Evolutionary conservation across 2,113 vertebrate species (phyloP).

Genomic region (Cephalopholis sonnerati): DNA sequence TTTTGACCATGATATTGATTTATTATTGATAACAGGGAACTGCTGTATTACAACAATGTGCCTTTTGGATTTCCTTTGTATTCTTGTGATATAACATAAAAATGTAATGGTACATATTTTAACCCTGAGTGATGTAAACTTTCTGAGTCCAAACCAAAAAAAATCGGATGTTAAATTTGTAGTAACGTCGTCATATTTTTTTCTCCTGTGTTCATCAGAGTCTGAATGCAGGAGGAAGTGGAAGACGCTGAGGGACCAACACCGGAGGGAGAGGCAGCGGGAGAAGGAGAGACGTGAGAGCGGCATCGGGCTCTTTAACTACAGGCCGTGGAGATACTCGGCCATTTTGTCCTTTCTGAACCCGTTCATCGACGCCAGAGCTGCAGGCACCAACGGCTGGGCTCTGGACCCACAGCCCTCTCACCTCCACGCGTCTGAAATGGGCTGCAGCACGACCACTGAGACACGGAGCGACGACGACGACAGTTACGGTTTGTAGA

Average conservation of each 20-base stretch:
- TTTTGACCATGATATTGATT: too few species aligned
- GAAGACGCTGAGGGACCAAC: slow-evolving; percentile 65
- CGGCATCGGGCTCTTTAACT: slow-evolving; percentile 57
- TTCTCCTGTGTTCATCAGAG: slow-evolving; percentile 13
- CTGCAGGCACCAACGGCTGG: slow-evolving; percentile 58
- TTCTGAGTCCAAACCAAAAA: too few species aligned
- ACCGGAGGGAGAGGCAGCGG: slow-evolving; percentile 60
- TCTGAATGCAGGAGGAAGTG: slow-evolving; percentile 62
- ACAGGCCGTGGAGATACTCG: slow-evolving; percentile 65
- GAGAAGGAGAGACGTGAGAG: slow-evolving; percentile 63
- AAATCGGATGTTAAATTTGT: background rate
- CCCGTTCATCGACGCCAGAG: slow-evolving; percentile 59
- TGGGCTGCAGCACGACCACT: slow-evolving; percentile 60
- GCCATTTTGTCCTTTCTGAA: slow-evolving; percentile 58
- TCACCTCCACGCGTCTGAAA: background rate
- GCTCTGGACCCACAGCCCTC: slow-evolving; percentile 45
- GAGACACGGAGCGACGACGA: slow-evolving; percentile 52
- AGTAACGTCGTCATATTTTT: background rate
- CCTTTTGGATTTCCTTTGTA: too few species aligned
- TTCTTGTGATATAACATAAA: too few species aligned
- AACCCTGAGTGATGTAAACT: too few species aligned
- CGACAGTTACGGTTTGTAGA: slow-evolving; percentile 43
- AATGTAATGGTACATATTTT: too few species aligned
- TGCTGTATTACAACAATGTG: too few species aligned
- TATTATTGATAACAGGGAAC: too few species aligned